Base-by-base conservation (phyloP, 2,888 invertebrate species). In the Ormyrus thymus region DNA sequence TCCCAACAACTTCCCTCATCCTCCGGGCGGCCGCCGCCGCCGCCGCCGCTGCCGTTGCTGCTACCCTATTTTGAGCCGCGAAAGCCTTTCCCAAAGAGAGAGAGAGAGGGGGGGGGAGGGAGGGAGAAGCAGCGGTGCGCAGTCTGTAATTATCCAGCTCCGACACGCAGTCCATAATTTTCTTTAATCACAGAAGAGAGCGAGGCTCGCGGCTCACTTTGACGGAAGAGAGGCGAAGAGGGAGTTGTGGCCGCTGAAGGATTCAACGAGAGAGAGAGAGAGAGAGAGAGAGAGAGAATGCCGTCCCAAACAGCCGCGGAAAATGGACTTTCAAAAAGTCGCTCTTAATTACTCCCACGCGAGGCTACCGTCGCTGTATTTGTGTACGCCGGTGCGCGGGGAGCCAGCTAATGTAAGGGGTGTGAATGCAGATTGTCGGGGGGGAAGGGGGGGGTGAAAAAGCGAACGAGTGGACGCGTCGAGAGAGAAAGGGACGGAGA, bases 121-220 rank as follows among this genome's bases (percentile, higher is more conserved):
- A n/a, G n/a, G 29, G 29, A 3, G 56, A n/a, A n/a, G 7, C 51
- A 43, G 15, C 62, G 4, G 3, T 55, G 13, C 50, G 29, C 8
- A 45, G 82, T 80, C 87, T 89, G 89, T 89, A 87, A 89, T 89
- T 89, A 89, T 87, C 85, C 81, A 80, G 82, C 83, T 79, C 74
- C 79, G 72, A 84, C 80, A 81, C 58, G 13, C 64, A 29, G 85
- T 84, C 84, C 85, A 86, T 89, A 89, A 89, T 89, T 89, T 89
- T 88, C 88, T 87, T 89, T 89, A 89, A 89, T 89, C 87, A 89
- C 88, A 88, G 88, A 86, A 87, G 83, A 81, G 84, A 69, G 65
- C 45, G 58, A 55, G 48, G 62, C 29, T n/a, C 70, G 79, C 79
- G 80, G 82, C 80, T 85, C 84, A 85, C 86, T 87, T 88, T 86